Percentiles rank a stretch among this genome's conserved stretches.
phyloP scores from a whole-genome alignment of 2,113 vertebrate species.

The Tringa solitaria region DNA sequence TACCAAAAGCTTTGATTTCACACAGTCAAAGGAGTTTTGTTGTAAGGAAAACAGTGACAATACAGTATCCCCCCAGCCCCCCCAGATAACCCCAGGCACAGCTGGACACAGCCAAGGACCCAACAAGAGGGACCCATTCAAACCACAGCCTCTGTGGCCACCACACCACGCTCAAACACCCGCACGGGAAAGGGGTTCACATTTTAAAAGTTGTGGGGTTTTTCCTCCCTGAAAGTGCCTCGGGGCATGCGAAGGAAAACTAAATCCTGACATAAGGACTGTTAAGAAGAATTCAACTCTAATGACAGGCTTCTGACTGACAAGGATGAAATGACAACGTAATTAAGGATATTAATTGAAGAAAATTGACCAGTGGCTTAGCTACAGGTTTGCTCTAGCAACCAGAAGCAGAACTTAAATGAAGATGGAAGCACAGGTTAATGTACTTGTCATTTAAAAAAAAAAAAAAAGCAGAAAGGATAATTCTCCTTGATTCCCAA shows the following conservation, averaged over 20 bases:
- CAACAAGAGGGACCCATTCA: not conserved
- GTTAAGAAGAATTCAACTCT: not conserved
- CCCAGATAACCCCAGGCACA: not conserved
- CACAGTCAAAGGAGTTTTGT: not conserved
- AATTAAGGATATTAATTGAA: slow-evolving; percentile 19
- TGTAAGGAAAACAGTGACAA: not conserved
- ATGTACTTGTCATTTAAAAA: not conserved
- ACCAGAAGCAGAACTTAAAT: not conserved
- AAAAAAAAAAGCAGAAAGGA: not conserved
- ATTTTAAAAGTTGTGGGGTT: too few relatives aligned
- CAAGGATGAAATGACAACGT: not conserved
- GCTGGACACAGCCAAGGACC: not conserved
- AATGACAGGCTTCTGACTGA: not conserved
- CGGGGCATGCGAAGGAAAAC: not conserved
- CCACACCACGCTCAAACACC: accelerated
- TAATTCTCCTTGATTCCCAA: not conserved
- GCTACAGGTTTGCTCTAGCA: not conserved
- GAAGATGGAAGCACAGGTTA: not conserved
- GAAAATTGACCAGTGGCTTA: not conserved
- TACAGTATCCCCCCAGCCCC: not conserved
- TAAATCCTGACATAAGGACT: not conserved
- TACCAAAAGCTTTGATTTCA: not conserved
- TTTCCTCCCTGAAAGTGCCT: not conserved
- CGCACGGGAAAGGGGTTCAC: too few relatives aligned
- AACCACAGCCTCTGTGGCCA: too few relatives aligned